Base-by-base conservation (phyloP, 2,797 vertebrate species). In the Kryptolebias ocellatus region DNA sequence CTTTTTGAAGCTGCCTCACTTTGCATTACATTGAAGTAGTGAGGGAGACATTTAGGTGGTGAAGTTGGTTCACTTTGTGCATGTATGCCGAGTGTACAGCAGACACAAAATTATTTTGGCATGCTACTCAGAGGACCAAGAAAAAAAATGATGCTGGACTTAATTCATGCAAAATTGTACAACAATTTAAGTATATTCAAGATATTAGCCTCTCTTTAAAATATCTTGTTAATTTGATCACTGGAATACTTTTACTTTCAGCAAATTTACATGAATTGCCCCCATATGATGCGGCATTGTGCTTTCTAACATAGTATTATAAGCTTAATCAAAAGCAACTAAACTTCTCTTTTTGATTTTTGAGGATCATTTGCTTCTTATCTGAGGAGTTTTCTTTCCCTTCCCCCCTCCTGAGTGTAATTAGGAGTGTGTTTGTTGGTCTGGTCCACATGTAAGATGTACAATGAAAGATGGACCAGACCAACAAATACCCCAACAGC, bases 1-100 rank as follows among this genome's bases (percentile, higher is more conserved):
- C 79, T 89, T 89, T 90, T 87, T 90, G 88, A 88, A 90, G 84
- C 76, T 46, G 70, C 81, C 73, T 87, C 79, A 81, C 87, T 87
- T 89, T 83, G 82, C 84, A 88, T 90, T 85, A 89, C 80, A 85
- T 81, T 88, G 89, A 88, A 88, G 87, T 78, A 77, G 80, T 20
- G 74, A 76, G 72, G 63, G 72, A 72, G 64, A 27, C 34, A 78
- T 79, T 73, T 74, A 77, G 82, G 82, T 64, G 72, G 56, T 73
- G 17, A 60, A 85, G 83, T 81, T 49, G 9, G 27, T 84, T 70
- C 60, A 81, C 54, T 74, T 75, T 77, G 29, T 65, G 58, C 75
- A 56, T 58, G 62, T 54, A 37, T 74, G 61, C 59, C 9, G 8
- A 69, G 59, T 59, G 20, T 65, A 60, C 42, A 73, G 53, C 16